These are phyloP conservation scores for Buteo buteo DNA, from an alignment of 2,113 vertebrate species.

Conservation along the genomic window DNA sequence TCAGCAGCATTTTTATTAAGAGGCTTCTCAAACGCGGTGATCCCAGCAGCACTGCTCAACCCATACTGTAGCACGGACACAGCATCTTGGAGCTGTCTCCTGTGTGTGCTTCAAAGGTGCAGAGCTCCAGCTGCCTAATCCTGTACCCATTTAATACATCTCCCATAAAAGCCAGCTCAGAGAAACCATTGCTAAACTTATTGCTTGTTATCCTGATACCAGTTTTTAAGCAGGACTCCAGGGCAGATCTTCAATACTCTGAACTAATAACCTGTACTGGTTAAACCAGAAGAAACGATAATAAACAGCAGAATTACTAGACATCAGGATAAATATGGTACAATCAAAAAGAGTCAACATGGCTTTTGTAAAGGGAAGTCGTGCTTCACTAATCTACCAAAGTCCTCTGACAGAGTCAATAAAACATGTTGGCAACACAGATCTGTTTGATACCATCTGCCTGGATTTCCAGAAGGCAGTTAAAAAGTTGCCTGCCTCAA, in stretches of 20 bases:
- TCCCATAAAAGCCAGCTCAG: not conserved
- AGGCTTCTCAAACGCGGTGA: not conserved
- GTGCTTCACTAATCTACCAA: not conserved
- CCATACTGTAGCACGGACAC: not conserved
- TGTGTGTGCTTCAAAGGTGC: fast-evolving
- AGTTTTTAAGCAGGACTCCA: not conserved
- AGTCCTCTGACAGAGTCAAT: not conserved
- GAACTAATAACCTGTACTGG: not conserved
- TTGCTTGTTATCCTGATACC: not conserved
- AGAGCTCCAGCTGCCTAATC: not conserved
- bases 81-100: not conserved
- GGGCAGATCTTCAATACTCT: not conserved
- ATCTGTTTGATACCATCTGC: conserved; percentile 10
- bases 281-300: not conserved
- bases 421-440: not conserved
- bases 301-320: not conserved
- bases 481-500: not conserved
- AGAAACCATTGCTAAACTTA: not conserved
- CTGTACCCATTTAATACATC: not conserved
- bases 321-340: not conserved
- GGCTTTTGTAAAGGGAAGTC: not conserved
- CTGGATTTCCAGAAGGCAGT: conserved; percentile 11
- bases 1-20: not conserved
- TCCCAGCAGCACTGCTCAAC: not conserved
- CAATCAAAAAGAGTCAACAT: not conserved